Base-by-base conservation (phyloP, 2,113 vertebrate species). In the Pimephales promelas region DNA sequence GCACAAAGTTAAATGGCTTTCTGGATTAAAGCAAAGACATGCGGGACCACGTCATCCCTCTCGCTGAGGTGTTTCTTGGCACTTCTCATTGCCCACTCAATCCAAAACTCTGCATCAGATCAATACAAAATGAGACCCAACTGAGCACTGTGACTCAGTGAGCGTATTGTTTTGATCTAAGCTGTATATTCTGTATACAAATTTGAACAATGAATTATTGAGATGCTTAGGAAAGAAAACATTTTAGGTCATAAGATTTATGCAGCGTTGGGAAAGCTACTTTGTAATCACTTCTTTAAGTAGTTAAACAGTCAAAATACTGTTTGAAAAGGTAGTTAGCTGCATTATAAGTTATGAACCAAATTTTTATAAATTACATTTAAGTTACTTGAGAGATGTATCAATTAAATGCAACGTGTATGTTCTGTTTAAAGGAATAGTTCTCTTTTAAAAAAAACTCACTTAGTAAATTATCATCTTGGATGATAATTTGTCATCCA, bases 51-150 rank as follows among this genome's bases (percentile, higher is more conserved):
- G 2, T 52, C 62, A 81, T 10, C 26, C 14, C n/a, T 34, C 45
- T 57, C 3, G 7, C 26, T 54, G 20, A 66, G 28, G 14, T 36
- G 47, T 28, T 70, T 8, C 78, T 31, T 80, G 18, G 18, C 61
- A 18, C 18, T 14, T 80, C 59, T 52, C n/a, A 49, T 6, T 28
- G 56, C 40, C 8, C n/a, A 79, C 22, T 47, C 14, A 64, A 66
- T 54, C 45, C 26, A 52, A 66, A 68, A 81, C 18, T 75, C 13
- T 77, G 74, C 16, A 47, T 64, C 16, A 16, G 11, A 79, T 79
- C 77, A 64, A 79, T 64, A 47, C 40, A 4, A 36, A 61, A 79
- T 26, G 77, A 61, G 40, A 56, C 40, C 77, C 77, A 20, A 22
- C 77, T 57, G 57, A n/a, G 57, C 36, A 28, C 74, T n/a, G 74